Evolutionary conservation across 2,113 vertebrate species (phyloP).

Genomic region (Thunnus thynnus): DNA sequence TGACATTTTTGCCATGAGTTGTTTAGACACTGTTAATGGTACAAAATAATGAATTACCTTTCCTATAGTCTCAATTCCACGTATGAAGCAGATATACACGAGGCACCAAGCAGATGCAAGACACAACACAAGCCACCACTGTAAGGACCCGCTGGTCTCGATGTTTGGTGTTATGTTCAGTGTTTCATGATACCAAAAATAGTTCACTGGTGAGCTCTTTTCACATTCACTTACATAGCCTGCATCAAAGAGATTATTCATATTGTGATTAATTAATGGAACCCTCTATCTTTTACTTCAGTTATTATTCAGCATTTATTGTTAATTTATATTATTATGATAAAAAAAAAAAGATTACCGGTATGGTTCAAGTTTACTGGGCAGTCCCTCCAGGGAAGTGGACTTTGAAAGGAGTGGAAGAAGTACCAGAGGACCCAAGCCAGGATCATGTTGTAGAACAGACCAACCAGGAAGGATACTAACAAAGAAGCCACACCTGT

Average conservation of each 20-base stretch:
- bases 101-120: constrained; percentile 85
- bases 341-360: constrained; percentile 71
- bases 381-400: constrained; percentile 87
- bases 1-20: neutral
- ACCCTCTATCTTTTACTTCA: neutral
- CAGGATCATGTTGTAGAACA: constrained; percentile 89
- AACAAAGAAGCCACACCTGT: constrained; percentile 83
- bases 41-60: constrained; percentile 81
- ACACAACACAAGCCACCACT: constrained; percentile 89
- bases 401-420: constrained; percentile 88
- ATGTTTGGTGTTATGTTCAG: constrained; percentile 87
- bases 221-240: constrained; percentile 82
- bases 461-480: constrained; percentile 81
- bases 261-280: neutral
- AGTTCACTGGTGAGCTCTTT: constrained; percentile 85
- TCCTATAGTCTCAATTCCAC: constrained; percentile 90
- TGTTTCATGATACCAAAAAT: constrained; percentile 91
- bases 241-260: constrained; percentile 32
- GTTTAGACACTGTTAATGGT: too few relatives aligned
- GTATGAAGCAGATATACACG: constrained; percentile 89
- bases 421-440: constrained; percentile 90
- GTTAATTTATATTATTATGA: neutral
- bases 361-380: constrained; percentile 84
- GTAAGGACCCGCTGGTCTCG: constrained; percentile 74
- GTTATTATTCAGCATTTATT: constrained; percentile 12